Evolutionary conservation across 2,797 vertebrate species (phyloP), one percentile per base, ranked within the genome.

Genomic region (Karalla daura): DNA sequence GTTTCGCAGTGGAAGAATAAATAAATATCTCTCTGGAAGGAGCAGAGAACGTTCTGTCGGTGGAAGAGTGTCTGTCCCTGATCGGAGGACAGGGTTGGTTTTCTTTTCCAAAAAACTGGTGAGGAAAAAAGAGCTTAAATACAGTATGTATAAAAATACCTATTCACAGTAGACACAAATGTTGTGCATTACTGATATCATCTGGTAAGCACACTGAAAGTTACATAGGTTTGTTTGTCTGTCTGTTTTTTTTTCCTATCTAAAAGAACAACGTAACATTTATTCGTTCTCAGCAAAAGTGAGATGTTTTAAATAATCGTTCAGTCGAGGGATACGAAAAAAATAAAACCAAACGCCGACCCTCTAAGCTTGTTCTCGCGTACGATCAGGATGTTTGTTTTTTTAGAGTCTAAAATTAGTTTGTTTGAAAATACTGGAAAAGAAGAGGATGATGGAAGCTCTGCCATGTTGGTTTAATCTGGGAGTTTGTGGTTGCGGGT

Each of bases 91-190:
- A 63, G 80, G 58, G 79, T 56, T n/a, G n/a, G n/a, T n/a, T n/a
- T n/a, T n/a, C n/a, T n/a, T 71, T 74, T 63, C 75, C 58, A 80
- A 88, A 30, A 84, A 87, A 84, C 32, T 58, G 76, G 80, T 78
- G 83, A 80, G 78, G 83, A 80, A 76, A 80, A 85, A 85, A 77
- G 65, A 85, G 63, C 69, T 84, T 91, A 85, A 88, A 89, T 90
- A 91, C 88, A 90, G 85, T 84, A 88, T 86, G 86, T 89, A 86
- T 90, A 92, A 92, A 90, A 92, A 91, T 92, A 93, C 87, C 85
- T 91, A 89, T 92, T 92, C 89, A 93, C 91, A 93, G 92, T 92
- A 84, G 88, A 92, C 91, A 94, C 92, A 93, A 93, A 89, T 87
- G 86, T 92, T 93, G 91, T 90, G 91, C 89, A 84, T 89, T 92